These are phyloP conservation scores for Acridotheres tristis DNA, from an alignment of 2,797 vertebrate species.

Conservation along the genomic window DNA sequence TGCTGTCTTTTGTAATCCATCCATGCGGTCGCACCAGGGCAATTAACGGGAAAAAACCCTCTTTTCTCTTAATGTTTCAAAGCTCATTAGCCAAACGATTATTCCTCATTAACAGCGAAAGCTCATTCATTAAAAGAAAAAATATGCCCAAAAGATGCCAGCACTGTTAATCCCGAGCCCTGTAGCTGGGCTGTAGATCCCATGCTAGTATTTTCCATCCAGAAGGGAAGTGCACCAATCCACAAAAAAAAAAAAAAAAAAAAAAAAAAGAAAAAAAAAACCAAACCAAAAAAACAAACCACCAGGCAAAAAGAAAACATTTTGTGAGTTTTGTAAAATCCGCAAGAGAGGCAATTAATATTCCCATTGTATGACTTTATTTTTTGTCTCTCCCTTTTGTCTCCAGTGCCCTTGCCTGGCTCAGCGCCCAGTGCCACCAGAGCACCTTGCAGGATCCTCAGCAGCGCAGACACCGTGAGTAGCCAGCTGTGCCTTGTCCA, in stretches of 20 bases:
- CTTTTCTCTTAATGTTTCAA: slow-evolving; percentile 91
- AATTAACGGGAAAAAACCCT: slow-evolving; percentile 86
- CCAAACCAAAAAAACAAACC: neutral
- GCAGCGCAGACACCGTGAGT: slow-evolving; percentile 82
- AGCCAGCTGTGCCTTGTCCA: slow-evolving; percentile 74
- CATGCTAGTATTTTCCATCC: slow-evolving; percentile 77
- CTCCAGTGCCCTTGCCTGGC: slow-evolving; percentile 87
- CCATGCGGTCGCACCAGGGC: slow-evolving; percentile 90
- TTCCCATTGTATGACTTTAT: slow-evolving; percentile 89
- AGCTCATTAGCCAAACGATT: slow-evolving; percentile 97
- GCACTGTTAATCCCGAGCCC: slow-evolving; percentile 77
- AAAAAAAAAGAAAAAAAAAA: neutral
- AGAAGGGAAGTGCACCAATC: slow-evolving; percentile 73
- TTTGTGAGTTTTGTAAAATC: slow-evolving; percentile 84
- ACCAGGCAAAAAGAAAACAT: slow-evolving; percentile 61
- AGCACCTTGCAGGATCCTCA: slow-evolving; percentile 83
- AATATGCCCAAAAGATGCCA: slow-evolving; percentile 92
- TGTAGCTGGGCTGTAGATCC: slow-evolving; percentile 81
- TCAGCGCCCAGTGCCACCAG: slow-evolving; percentile 88
- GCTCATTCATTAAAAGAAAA: slow-evolving; percentile 81
- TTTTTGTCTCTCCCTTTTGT: slow-evolving; percentile 87
- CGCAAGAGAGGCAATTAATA: slow-evolving; percentile 80
- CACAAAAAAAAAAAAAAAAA: slow-evolving; percentile 6
- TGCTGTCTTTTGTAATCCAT: slow-evolving; percentile 96
- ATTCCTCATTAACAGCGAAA: slow-evolving; percentile 85